These are phyloP conservation scores for Hystrix brachyura DNA, from an alignment of 2,113 vertebrate genomes.

Conservation along the genomic window DNA sequence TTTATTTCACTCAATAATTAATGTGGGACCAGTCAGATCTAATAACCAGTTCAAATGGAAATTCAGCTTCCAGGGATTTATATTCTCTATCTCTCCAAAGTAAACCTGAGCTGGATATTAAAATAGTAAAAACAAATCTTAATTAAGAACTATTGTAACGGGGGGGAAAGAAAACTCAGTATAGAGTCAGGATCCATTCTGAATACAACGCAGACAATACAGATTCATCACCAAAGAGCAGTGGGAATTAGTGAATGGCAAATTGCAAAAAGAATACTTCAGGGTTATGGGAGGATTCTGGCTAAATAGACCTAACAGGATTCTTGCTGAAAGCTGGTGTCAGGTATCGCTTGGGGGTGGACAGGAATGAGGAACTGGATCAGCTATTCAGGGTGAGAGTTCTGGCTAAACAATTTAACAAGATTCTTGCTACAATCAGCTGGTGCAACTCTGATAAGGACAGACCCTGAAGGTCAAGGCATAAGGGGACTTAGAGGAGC, in stretches of 20 bases:
- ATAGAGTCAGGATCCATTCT: not conserved
- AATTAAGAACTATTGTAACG: not conserved
- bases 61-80: slow-evolving; percentile 11
- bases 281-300: not conserved
- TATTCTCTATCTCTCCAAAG: not conserved
- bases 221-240: not conserved
- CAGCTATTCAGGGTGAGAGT: not conserved
- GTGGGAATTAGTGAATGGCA: not conserved
- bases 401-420: not conserved
- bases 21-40: not conserved
- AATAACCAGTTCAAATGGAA: slow-evolving; percentile 47
- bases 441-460: not conserved
- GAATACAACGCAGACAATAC: not conserved
- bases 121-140: not conserved
- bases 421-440: not conserved
- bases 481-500: not conserved
- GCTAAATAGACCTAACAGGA: not conserved
- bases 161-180: not conserved
- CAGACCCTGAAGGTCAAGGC: not conserved
- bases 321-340: not conserved
- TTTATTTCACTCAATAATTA: slow-evolving; percentile 49
- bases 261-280: not conserved
- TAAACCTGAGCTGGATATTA: not conserved
- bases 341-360: not conserved
- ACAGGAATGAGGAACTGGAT: not conserved